Base-by-base conservation (phyloP, 2,797 vertebrate species). In the Hafferia zeledoni region DNA sequence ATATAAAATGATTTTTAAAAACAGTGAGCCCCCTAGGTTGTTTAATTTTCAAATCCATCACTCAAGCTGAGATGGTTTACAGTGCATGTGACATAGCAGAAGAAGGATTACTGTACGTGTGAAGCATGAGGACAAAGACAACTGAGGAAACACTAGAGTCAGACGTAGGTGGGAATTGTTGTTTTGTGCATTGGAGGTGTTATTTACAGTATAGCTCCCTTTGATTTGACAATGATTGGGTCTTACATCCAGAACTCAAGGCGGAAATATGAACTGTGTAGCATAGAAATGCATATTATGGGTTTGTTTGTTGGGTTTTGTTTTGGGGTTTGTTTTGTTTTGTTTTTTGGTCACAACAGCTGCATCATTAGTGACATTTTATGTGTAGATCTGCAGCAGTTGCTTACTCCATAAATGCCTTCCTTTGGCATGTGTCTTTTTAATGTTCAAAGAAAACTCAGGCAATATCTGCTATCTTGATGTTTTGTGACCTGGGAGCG, bases 1-100 rank as follows among this genome's bases (percentile, higher is more conserved):
- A 89, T 68, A 95, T 86, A 60, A 93, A 96, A 96, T 80, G 52
- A 59, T 78, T 94, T 97, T 96, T 96, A 94, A 93, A 95, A 97
- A 95, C 80, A 95, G 60, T 77, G 65, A 94, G 72, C 87, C 87
- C 94, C 85, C 76, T 95, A 93, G 91, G 83, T 92, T 80, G 96
- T 95, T 96, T 97, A 93, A 97, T 96, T 96, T 95, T 93, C 78
- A 96, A 94, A 97, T 93, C 80, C 41, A 82, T 97, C 94, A 91
- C 93, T 96, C 94, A 85, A 83, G 87, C 92, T 37, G 31, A 87
- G 94, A 91, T 6, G 18, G 88, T 90, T 74, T 91, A 85, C 94
- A 84, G 84, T 79, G 70, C 68, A n/a, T 82, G 47, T 93, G 95
- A 96, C 96, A 87, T 30, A 90, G 70, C 67, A 97, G 89, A 94